These are phyloP conservation scores for Callipepla squamata DNA, from an alignment of 2,113 vertebrate species.

Conservation along the genomic window DNA sequence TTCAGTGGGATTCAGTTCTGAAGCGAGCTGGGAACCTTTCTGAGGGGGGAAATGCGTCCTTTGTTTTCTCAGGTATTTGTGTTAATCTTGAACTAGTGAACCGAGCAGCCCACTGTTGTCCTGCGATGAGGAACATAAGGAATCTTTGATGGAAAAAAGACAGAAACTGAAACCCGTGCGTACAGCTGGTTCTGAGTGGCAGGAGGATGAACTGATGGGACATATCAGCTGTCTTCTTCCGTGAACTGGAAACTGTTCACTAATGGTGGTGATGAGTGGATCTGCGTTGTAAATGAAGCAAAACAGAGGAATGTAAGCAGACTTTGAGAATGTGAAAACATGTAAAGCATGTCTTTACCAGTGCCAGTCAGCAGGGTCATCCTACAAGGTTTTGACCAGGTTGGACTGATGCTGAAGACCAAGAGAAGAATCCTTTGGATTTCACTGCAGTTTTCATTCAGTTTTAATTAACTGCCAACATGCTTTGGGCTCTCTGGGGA, in stretches of 20 bases:
- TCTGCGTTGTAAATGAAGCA: not conserved
- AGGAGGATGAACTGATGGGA: not conserved
- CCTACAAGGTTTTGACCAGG: not conserved
- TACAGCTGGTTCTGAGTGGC: not conserved
- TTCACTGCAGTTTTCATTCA: not conserved
- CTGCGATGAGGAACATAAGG: not conserved
- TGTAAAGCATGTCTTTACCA: no score
- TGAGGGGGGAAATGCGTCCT: not conserved
- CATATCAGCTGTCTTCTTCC: not conserved
- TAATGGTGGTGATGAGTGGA: not conserved
- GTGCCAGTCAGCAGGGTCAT: not conserved
- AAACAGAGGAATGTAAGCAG: not conserved
- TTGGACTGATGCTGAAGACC: not conserved
- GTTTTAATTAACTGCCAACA: not conserved
- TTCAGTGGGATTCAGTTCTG: not conserved
- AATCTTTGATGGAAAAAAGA: not conserved
- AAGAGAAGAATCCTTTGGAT: not conserved
- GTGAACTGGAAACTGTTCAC: not conserved
- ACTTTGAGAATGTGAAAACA: no score
- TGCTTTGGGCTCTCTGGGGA: not conserved
- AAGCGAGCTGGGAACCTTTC: not conserved
- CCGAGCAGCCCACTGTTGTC: not conserved
- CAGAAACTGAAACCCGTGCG: not conserved
- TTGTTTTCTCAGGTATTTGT: not conserved
- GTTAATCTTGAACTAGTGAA: not conserved